Evolutionary conservation across 2,888 invertebrate species (phyloP).

Genomic region (Synergus laeviventris): DNA sequence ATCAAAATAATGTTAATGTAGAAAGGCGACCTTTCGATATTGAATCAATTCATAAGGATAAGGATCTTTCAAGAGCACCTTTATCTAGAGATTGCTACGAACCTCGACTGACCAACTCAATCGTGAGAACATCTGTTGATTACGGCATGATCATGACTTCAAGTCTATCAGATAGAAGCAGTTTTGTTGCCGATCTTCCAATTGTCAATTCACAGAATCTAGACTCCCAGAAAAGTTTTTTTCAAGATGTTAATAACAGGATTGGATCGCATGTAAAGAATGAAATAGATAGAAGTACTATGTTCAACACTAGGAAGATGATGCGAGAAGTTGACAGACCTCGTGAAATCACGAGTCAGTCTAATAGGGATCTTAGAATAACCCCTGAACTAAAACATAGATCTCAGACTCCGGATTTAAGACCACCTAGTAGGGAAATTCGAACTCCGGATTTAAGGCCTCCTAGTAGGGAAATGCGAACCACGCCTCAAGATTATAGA

Average conservation of each 20-base stretch:
- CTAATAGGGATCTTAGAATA: constrained; percentile 40
- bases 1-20: constrained; percentile 57
- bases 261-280: constrained; percentile 52
- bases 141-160: constrained; percentile 50
- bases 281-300: constrained; percentile 59
- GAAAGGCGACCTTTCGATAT: constrained; percentile 63
- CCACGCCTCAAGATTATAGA: constrained; percentile 54
- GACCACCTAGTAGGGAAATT: constrained; percentile 58
- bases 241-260: constrained; percentile 54
- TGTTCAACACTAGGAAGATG: constrained; percentile 61
- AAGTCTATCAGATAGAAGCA: constrained; percentile 54
- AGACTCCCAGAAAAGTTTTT: constrained; percentile 59
- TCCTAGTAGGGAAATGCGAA: constrained; percentile 56
- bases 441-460: constrained; percentile 57
- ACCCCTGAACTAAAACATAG: constrained; percentile 38
- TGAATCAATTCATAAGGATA: constrained; percentile 61
- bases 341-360: constrained; percentile 48
- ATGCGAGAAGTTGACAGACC: constrained; percentile 58
- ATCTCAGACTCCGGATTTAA: constrained; percentile 44
- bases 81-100: constrained; percentile 58
- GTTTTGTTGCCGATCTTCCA: constrained; percentile 56
- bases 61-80: constrained; percentile 49
- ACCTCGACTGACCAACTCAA: constrained; percentile 45
- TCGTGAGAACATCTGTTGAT: constrained; percentile 53
- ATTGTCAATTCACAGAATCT: constrained; percentile 48